Evolutionary conservation across 1,140 invertebrate species (phyloP).

Genomic region (Plutomurus gul): DNA sequence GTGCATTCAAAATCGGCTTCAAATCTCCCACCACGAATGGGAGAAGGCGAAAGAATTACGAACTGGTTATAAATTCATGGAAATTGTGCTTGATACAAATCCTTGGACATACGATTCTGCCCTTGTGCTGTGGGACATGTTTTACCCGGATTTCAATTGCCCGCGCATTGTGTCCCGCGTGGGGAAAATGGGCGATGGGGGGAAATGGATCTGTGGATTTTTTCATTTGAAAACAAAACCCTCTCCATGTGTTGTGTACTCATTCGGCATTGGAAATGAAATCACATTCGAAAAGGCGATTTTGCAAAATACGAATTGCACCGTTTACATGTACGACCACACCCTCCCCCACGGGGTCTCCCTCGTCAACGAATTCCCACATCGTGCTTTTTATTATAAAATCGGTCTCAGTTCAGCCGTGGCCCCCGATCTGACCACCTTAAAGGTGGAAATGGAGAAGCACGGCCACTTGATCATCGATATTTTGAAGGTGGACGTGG

Average conservation of each 20-base stretch:
- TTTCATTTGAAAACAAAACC: not conserved
- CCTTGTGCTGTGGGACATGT: not conserved
- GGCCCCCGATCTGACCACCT: not conserved
- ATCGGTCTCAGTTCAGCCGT: not conserved
- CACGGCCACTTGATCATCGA: conserved; percentile 12
- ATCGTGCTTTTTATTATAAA: not conserved
- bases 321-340: conserved; percentile 30
- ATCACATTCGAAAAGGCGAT: conserved; percentile 36
- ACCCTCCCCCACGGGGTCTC: not conserved
- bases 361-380: not conserved
- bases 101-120: not conserved
- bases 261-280: conserved; percentile 25
- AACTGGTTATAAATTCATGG: too few species aligned
- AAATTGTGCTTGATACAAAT: not conserved
- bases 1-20: too few species aligned
- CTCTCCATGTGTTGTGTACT: conserved; percentile 11
- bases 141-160: conserved; percentile 1
- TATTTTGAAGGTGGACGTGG: conserved; percentile 40
- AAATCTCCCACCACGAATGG: too few species aligned
- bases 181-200: not conserved
- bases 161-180: not conserved
- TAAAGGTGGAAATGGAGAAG: not conserved
- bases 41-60: too few species aligned
- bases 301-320: not conserved
- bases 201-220: conserved; percentile 34